Conservation (phyloP, 2,113 vertebrate genomes). For the Peromyscus maniculatus region DNA sequence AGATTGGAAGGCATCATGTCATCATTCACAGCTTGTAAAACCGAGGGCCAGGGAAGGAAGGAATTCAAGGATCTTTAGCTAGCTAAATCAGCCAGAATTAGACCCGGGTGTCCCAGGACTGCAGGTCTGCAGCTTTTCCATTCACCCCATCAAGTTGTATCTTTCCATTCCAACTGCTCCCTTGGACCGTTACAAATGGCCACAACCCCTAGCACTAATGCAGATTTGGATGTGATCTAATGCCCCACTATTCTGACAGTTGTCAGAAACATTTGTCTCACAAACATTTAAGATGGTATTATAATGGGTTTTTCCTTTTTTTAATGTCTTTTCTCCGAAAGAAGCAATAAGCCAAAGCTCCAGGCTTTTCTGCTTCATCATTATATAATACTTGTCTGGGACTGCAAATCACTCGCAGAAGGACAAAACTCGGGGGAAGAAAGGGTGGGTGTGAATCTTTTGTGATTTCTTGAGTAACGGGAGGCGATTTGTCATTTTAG, state of each 20-base stretch:
- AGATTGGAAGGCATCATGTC: slow-evolving; percentile 36
- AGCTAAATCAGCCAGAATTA: background rate
- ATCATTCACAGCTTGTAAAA: slow-evolving; percentile 22
- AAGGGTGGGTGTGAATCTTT: slow-evolving; percentile 73
- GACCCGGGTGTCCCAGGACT: background rate
- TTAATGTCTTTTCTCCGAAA: slow-evolving; percentile 72
- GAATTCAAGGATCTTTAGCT: background rate
- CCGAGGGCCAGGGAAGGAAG: slow-evolving; percentile 27
- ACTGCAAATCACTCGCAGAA: slow-evolving; percentile 80
- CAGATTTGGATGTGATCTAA: slow-evolving; percentile 47
- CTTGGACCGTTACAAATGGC: background rate
- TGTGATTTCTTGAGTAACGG: slow-evolving; percentile 73
- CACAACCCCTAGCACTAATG: slow-evolving; percentile 37
- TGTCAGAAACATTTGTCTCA: slow-evolving; percentile 61
- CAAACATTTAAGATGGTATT: slow-evolving; percentile 68
- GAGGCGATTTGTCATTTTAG: slow-evolving; percentile 64
- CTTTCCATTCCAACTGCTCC: slow-evolving; percentile 56
- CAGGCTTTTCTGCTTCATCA: slow-evolving; percentile 63
- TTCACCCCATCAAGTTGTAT: background rate
- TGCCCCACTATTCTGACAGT: slow-evolving; percentile 40
- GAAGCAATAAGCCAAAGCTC: slow-evolving; percentile 70
- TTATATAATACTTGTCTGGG: slow-evolving; percentile 80
- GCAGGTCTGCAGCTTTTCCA: slow-evolving; percentile 14
- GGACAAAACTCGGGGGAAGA: slow-evolving; percentile 75
- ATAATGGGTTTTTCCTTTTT: slow-evolving; percentile 63